phyloP scores from a whole-genome alignment of 2,797 vertebrate genomes.

The Clarias laeviceps region DNA sequence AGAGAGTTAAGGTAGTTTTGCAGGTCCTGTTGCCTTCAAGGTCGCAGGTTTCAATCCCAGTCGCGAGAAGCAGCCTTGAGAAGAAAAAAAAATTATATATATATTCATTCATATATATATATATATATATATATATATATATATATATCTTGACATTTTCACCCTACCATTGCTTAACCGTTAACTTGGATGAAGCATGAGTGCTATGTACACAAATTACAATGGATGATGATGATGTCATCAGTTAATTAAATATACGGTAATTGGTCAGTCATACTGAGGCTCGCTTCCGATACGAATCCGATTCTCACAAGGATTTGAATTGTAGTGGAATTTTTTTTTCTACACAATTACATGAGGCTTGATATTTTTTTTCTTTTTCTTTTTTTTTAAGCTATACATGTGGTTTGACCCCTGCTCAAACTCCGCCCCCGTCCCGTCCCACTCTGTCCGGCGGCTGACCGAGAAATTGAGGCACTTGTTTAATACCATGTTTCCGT shows the following conservation, averaged over 20 bases:
- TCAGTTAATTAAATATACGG: constrained; percentile 56
- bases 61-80: constrained; percentile 53
- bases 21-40: constrained; percentile 54
- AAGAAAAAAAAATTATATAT: constrained; percentile 30
- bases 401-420: constrained; percentile 55
- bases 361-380: constrained; percentile 21
- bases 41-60: constrained; percentile 55
- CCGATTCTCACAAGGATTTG: constrained; percentile 45
- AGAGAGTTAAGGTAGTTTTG: constrained; percentile 55
- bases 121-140: neutral
- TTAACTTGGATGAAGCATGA: constrained; percentile 54
- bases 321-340: constrained; percentile 49
- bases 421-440: constrained; percentile 47
- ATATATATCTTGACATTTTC: constrained; percentile 23
- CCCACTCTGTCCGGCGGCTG: constrained; percentile 56
- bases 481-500: constrained; percentile 73
- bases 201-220: constrained; percentile 62
- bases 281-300: constrained; percentile 52
- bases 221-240: constrained; percentile 56
- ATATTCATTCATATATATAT: constrained; percentile 16
- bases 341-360: constrained; percentile 58
- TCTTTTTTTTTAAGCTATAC: constrained; percentile 48
- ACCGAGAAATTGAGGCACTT: constrained; percentile 61
- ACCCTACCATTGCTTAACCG: constrained; percentile 54
- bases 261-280: constrained; percentile 55